Base-by-base conservation (phyloP, 2,888 invertebrate genomes). In the Brachyopa scutellaris region DNA sequence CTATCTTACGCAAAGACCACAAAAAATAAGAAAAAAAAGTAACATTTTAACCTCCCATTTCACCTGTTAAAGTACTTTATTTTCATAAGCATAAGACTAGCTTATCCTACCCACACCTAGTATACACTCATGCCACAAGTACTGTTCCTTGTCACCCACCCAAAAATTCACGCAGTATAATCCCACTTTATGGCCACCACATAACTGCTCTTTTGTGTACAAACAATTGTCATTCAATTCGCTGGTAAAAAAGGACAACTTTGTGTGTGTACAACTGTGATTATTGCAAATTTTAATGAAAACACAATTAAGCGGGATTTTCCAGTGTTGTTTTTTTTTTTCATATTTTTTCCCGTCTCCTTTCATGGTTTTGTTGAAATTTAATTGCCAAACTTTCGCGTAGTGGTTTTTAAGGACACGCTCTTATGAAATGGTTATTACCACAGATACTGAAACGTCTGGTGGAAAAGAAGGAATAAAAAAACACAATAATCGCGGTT, bases 201-300 rank as follows among this genome's bases (percentile, higher is more conserved):
- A 49, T 64, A 51, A 51, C 49, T 15, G 38, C 8, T 64, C 38
- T 49, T 47, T 62, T 64, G 49, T 51, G 13, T 26, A 38, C 38
- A 38, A 17, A 51, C 64, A 64, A 64, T 64, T 38, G 49, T 17
- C 38, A 64, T 51, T 64, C 49, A 64, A 64, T 26, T 51, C 49
- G 5, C 17, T n/a, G n/a, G n/a, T 64, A 19, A 17, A 38, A 36
- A 49, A 62, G 1, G n/a, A 29, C 17, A 8, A 5, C 21, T 29
- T 36, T 15, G 47, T 36, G 17, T 49, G 26, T 49, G 31, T 64
- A 64, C 49, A 64, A 49, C 51, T 36, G 64, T 29, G 64, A 49
- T 64, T 64, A 64, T 64, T 49, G 64, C 64, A 64, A 38, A 64
- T 64, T 51, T 51, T 49, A 64, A 64, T 64, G 49, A 64, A 45